phyloP scores from a whole-genome alignment of 2,797 vertebrate genomes.

The Pseudochaenichthys georgianus region DNA sequence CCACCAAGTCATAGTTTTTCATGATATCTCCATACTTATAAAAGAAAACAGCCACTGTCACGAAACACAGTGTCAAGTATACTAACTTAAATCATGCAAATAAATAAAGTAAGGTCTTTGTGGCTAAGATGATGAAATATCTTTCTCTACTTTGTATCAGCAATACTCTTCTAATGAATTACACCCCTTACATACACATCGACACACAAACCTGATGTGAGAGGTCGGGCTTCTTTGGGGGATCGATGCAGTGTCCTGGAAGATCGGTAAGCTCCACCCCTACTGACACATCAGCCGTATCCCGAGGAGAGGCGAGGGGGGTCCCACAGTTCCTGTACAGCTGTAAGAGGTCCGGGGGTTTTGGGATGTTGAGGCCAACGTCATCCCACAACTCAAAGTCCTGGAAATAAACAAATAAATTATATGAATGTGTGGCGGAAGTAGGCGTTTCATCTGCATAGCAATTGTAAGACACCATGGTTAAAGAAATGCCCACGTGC shows the following conservation, averaged over 20 bases:
- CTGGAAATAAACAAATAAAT: conserved; percentile 73
- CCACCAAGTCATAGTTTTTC: not conserved
- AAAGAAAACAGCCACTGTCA: no score
- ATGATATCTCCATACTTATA: no score
- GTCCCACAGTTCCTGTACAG: conserved; percentile 95
- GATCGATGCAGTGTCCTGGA: conserved; percentile 78
- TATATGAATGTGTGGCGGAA: not conserved
- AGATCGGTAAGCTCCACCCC: conserved; percentile 89
- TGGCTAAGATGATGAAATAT: not conserved
- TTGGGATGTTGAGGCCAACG: conserved; percentile 97
- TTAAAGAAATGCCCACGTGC: not conserved
- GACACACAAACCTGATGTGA: conserved; percentile 66
- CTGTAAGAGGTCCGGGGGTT: conserved; percentile 95
- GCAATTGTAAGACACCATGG: not conserved
- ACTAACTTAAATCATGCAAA: not conserved
- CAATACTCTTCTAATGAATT: not conserved
- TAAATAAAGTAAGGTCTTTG: not conserved
- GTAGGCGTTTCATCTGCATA: not conserved
- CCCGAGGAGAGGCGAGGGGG: conserved; percentile 83
- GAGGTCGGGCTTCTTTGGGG: conserved; percentile 77
- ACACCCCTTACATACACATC: not conserved
- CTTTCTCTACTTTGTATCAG: no score
- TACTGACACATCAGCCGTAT: conserved; percentile 89
- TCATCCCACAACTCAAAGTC: conserved; percentile 99
- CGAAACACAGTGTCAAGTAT: not conserved